Percentiles rank a stretch among this genome's conserved stretches.
Conservation (phyloP, 2,888 invertebrate species). For the Seira ritae region DNA sequence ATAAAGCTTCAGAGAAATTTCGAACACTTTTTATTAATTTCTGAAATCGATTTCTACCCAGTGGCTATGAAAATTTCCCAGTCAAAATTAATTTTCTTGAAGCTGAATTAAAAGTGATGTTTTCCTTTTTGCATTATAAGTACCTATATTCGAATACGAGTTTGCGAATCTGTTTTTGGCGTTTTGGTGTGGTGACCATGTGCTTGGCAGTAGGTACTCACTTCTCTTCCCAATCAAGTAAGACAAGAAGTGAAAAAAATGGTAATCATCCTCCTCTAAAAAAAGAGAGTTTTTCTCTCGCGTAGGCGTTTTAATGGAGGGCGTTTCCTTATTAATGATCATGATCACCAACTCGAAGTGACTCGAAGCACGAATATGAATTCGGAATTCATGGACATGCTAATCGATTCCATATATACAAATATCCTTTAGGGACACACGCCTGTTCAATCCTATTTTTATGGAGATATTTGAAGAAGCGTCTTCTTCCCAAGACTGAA, state of each 20-base stretch:
- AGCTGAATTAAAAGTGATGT: too few species aligned
- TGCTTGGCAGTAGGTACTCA: too few species aligned
- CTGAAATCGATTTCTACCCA: too few species aligned
- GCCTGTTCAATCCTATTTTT: conserved; percentile 14
- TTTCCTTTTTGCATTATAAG: too few species aligned
- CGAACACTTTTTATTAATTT: too few species aligned
- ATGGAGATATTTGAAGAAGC: conserved; percentile 4
- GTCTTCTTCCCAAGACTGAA: conserved; percentile 39
- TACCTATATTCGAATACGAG: too few species aligned
- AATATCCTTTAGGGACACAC: conserved; percentile 6
- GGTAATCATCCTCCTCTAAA: not conserved
- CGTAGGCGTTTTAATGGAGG: conserved; percentile 63
- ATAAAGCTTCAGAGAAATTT: not conserved
- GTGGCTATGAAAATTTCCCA: too few species aligned
- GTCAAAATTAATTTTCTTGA: too few species aligned
- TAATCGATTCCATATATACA: conserved; percentile 57
- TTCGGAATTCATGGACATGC: conserved; percentile 53
- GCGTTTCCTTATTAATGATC: conserved; percentile 60
- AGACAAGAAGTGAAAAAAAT: conserved; percentile 14
- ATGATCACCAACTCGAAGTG: conserved; percentile 36
- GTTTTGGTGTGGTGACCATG: too few species aligned
- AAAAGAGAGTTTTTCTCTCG: not conserved
- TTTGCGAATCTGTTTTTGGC: too few species aligned
- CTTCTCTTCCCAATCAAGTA: not conserved
- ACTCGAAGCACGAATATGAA: too few species aligned